A percentile compares a stretch with the other conserved stretches of the same genome.
These are phyloP conservation scores for Azemiops feae DNA, from an alignment of 2,113 vertebrate species.

Conservation along the genomic window DNA sequence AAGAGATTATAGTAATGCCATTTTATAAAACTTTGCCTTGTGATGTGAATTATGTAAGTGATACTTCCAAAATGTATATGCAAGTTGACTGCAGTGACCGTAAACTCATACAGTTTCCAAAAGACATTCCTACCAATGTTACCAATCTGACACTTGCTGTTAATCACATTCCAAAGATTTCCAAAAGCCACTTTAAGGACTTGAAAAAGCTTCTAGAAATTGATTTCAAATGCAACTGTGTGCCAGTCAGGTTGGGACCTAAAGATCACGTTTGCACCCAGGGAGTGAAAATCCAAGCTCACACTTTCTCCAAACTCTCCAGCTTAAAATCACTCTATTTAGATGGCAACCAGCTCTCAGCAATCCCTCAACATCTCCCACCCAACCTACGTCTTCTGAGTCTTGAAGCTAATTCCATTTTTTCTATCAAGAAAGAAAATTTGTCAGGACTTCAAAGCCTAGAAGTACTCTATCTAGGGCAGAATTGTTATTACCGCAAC, in stretches of 20 bases:
- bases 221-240: conserved; percentile 92
- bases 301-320: conserved; percentile 75
- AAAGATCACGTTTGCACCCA: conserved; percentile 77
- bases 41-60: conserved; percentile 78
- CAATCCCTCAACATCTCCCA: conserved; percentile 84
- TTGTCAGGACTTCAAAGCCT: conserved; percentile 79
- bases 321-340: conserved; percentile 83
- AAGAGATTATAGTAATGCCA: conserved; percentile 60
- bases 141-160: conserved; percentile 93
- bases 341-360: conserved; percentile 86
- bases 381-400: conserved; percentile 79
- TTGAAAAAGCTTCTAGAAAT: conserved; percentile 83
- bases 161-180: conserved; percentile 82
- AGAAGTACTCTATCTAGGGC: conserved; percentile 83
- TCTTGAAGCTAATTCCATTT: conserved; percentile 89
- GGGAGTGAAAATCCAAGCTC: conserved; percentile 64
- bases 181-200: conserved; percentile 72
- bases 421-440: conserved; percentile 72
- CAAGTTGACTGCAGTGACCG: conserved; percentile 86
- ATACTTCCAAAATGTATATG: conserved; percentile 57
- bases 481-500: conserved; percentile 94
- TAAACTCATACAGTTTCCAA: conserved; percentile 74
- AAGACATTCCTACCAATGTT: conserved; percentile 78
- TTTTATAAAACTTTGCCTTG: conserved; percentile 91
- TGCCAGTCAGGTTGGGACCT: conserved; percentile 83